Evolutionary conservation across 92 coral and sea anemone genomes (phyloP).

Genomic region (Porites lobata): DNA sequence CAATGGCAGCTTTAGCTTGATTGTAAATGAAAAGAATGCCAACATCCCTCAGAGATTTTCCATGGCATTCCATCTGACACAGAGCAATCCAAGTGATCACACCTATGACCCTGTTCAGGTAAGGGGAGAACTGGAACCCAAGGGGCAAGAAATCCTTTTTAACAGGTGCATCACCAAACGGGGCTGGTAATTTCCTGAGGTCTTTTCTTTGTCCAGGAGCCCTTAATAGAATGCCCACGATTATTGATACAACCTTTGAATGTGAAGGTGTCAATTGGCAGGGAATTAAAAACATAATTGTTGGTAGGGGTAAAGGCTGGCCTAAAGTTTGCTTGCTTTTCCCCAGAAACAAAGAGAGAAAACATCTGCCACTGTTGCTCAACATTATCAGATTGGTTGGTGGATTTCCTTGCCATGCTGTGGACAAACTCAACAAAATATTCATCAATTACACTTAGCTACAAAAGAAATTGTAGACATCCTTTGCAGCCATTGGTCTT

Average conservation of each 20-base stretch:
- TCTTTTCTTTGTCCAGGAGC: constrained; percentile 43
- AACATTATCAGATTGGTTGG: constrained; percentile 33
- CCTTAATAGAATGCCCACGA: constrained; percentile 28
- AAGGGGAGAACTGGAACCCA: constrained; percentile 46
- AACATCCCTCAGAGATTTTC: constrained; percentile 39
- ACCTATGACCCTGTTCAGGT: constrained; percentile 15
- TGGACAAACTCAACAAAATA: constrained; percentile 72
- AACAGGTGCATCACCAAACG: constrained; percentile 45
- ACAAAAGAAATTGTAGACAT: constrained; percentile 46
- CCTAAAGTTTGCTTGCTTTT: constrained; percentile 55
- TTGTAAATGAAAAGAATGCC: constrained; percentile 52
- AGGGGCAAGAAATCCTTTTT: constrained; percentile 57
- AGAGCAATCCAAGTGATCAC: not conserved
- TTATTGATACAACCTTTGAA: constrained; percentile 43
- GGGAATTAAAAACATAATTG: constrained; percentile 41
- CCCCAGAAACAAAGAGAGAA: constrained; percentile 57
- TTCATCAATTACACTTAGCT: constrained; percentile 49
- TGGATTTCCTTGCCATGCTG: constrained; percentile 43
- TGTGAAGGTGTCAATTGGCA: constrained; percentile 14
- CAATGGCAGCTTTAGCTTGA: not conserved
- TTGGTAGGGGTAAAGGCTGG: constrained; percentile 59
- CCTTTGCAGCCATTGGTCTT: constrained; percentile 25
- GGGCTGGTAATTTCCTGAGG: constrained; percentile 39
- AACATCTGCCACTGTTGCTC: constrained; percentile 42
- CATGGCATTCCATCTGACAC: too few species aligned